phyloP scores from a whole-genome alignment of 2,888 invertebrate genomes.

The Adineta ricciae region DNA sequence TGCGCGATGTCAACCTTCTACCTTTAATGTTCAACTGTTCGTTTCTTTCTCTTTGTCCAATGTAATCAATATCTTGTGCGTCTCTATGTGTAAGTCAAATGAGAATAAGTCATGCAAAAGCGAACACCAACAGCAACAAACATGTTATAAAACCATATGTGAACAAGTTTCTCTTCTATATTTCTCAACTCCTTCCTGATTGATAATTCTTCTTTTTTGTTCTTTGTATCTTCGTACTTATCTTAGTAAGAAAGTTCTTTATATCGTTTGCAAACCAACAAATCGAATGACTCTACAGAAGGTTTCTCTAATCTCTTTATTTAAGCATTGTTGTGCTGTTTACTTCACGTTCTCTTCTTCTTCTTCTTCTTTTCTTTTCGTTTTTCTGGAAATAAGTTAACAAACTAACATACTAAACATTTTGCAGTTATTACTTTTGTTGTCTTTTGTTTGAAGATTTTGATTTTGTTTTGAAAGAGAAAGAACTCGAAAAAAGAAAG shows the following conservation, averaged over 20 bases:
- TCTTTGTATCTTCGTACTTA: neutral
- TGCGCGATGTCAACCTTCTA: too few species aligned
- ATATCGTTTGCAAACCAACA: neutral
- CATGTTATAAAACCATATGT: neutral
- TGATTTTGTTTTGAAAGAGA: neutral
- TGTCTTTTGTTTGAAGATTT: conserved; percentile 15
- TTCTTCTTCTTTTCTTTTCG: neutral
- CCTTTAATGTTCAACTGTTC: too few species aligned
- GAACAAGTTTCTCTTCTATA: neutral
- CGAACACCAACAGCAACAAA: too few species aligned
- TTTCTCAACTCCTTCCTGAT: neutral
- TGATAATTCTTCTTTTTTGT: neutral
- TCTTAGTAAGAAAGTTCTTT: neutral
- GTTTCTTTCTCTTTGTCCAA: too few species aligned
- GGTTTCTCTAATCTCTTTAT: neutral
- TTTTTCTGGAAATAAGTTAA: conserved; percentile 1
- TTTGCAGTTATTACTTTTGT: neutral
- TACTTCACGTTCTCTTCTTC: neutral
- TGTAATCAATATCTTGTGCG: too few species aligned
- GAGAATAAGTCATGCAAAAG: too few species aligned
- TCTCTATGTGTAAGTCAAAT: too few species aligned
- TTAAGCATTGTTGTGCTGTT: neutral
- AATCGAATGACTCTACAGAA: neutral
- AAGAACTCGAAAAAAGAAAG: neutral
- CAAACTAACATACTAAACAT: neutral